Evolutionary conservation across 2,888 invertebrate genomes (phyloP), one percentile per base, ranked within the genome.

Genomic region (Cabera pusaria): DNA sequence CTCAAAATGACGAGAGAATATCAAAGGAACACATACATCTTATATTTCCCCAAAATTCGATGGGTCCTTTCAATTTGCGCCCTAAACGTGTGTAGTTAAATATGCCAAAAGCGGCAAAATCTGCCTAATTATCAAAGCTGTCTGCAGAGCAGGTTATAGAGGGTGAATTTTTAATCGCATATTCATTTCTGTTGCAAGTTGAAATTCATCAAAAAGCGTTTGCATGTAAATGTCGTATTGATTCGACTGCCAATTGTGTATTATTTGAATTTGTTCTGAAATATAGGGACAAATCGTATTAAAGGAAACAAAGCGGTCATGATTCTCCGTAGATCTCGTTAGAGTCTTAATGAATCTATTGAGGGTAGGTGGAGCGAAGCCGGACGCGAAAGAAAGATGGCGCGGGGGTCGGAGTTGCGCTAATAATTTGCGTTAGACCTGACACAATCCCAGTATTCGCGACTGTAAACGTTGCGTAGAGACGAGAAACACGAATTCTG

Each of bases 291-390:
- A 84, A 85, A 84, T 86, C 77, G 74, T 70, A 77, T 86, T 87
- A 75, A 72, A 64, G 59, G 68, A 83, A 82, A 86, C 86, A 86
- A 86, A 83, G 79, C 83, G 72, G 64, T 72, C 75, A 72, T 79
- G 79, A 84, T 85, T 81, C 77, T 70, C 77, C 73, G 72, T 72
- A 78, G 79, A 84, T 83, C 84, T 87, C 81, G 86, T 87, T 86
- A 86, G 77, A 75, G 77, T 74, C 78, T 76, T 87, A 86, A 88
- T 87, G 85, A 88, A 82, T 86, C 86, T 86, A 88, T 88, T 86
- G 86, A 87, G 77, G 75, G 76, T 77, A 72, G 71, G 72, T 73
- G 72, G 73, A 81, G 84, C 79, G 83, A 72, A 29, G 65, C 68
- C 64, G 74, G 72, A 68, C 67, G 31, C 21, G 68, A 74, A 78